Conservation (phyloP, 2,797 vertebrate genomes). For the Hoplostethus mediterraneus region DNA sequence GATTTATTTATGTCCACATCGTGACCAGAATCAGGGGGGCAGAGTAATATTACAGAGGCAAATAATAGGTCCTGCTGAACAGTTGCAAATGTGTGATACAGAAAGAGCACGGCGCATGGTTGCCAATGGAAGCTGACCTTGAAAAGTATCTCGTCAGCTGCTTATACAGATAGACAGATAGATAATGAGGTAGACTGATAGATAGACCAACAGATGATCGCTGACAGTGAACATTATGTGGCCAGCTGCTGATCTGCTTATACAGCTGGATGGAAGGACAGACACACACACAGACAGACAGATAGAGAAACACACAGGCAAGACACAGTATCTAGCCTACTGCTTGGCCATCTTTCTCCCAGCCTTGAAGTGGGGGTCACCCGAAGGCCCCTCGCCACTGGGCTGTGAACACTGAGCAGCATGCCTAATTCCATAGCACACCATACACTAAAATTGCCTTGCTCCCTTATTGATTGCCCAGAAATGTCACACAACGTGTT, state of each 20-base stretch:
- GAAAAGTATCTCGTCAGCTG: background rate
- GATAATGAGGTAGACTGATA: background rate
- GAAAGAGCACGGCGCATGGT: background rate
- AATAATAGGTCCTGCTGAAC: constrained; percentile 30
- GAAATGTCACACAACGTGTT: constrained; percentile 48
- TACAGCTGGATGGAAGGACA: constrained; percentile 3
- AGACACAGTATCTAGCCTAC: too few relatives aligned
- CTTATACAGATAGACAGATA: constrained; percentile 11
- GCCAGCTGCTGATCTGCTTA: constrained; percentile 6
- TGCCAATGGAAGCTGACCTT: background rate
- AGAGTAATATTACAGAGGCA: constrained; percentile 56
- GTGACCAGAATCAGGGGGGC: constrained; percentile 30
- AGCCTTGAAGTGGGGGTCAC: background rate
- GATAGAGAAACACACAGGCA: background rate
- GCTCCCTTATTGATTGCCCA: constrained; percentile 30
- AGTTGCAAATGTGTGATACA: constrained; percentile 32
- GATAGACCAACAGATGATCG: background rate
- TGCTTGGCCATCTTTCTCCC: too few relatives aligned
- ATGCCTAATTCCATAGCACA: constrained; percentile 19
- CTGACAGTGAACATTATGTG: constrained; percentile 19
- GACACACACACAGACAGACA: background rate
- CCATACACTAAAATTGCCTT: constrained; percentile 38
- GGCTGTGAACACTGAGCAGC: background rate
- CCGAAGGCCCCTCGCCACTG: constrained; percentile 18
- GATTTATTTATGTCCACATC: constrained; percentile 54